Base-by-base conservation (phyloP, 2,888 invertebrate species). In the Cephonodes hylas region DNA sequence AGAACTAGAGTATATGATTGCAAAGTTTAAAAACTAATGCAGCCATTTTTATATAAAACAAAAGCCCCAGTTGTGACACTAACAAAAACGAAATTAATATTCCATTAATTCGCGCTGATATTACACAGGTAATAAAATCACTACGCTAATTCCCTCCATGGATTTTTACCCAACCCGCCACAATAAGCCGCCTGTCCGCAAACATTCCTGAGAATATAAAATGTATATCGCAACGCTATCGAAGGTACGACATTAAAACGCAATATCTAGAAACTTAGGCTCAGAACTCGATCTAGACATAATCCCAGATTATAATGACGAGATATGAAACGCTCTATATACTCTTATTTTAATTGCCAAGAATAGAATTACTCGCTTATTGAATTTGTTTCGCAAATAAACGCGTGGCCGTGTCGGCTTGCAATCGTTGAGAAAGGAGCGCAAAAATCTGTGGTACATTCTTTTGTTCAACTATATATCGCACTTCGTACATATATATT, bases 331-430 rank as follows among this genome's bases (percentile, higher is more conserved):
- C 44, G 42, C 56, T 42, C 42, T 15, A 75, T 77, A 77, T 77
- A 75, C 74, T 75, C 72, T 71, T 66, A 66, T 69, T 70, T 75
- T 78, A 77, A 79, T 78, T 75, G 75, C 66, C 69, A 66, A 38
- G 38, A 58, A 38, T 58, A 23, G 22, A 34, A 57, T 23, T 57
- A 57, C n/a, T 38, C n/a, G 38, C 7, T 57, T 44, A 44, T 44
- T 23, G 27, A 27, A 27, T 48, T 23, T 31, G 31, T 53, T 53
- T 53, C 18, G 27, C 15, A 31, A 31, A 18, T 27, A 18, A 3
- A 10, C 13, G 8, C 8, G 7, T 44, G 8, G 22, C 5, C 2
- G 20, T 46, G n/a, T n/a, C n/a, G n/a, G n/a, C n/a, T 25, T 46
- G 23, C 13, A 46, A 46, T 46, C 1, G n/a, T n/a, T 45, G 4